Conservation (phyloP, 2,888 invertebrate genomes). For the Harpalus rubripes region DNA sequence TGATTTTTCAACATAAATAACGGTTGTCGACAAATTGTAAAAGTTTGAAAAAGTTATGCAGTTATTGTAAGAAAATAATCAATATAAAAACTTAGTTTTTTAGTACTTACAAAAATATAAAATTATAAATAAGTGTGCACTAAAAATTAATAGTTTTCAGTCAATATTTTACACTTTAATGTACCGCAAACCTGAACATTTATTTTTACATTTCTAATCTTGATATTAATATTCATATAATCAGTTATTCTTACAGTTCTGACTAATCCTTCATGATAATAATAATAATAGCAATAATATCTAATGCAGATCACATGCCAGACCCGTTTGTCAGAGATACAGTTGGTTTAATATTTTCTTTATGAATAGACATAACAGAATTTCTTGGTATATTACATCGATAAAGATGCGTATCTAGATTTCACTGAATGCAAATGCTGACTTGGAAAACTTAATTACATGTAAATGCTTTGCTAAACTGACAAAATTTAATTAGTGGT, state of each 20-base stretch:
- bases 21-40: constrained; percentile 4
- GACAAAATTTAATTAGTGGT: background rate
- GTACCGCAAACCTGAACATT: no score
- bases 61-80: background rate
- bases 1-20: constrained; percentile 4
- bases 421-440: background rate
- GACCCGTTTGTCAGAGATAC: background rate
- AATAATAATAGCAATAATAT: background rate
- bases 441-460: background rate
- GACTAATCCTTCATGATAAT: background rate
- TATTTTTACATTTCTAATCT: background rate
- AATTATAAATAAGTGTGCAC: background rate
- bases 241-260: background rate
- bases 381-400: background rate
- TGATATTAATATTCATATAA: background rate
- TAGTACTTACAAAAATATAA: background rate
- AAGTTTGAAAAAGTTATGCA: constrained; percentile 10
- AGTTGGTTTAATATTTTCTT: background rate
- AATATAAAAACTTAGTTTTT: background rate
- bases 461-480: background rate
- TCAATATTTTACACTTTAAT: no score
- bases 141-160: background rate
- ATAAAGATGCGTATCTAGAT: background rate
- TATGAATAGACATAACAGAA: background rate
- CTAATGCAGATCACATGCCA: background rate